Base-by-base conservation (phyloP, 2,888 invertebrate genomes). In the Trissolcus brochymenae region DNA sequence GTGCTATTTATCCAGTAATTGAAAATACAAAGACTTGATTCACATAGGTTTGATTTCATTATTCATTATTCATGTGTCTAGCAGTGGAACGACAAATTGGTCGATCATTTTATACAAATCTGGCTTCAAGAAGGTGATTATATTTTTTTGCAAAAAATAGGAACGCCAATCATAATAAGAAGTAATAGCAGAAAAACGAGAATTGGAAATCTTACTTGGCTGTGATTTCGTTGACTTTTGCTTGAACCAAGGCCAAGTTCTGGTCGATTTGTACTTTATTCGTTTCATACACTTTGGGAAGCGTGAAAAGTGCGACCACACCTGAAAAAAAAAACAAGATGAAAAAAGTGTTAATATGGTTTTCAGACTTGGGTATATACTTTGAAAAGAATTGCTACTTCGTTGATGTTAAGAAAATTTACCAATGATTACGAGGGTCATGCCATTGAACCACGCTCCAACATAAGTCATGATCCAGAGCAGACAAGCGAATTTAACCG, bases 381-480 rank as follows among this genome's bases (percentile, higher is more conserved):
- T n/a, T n/a, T n/a, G n/a, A n/a, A n/a, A n/a, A n/a, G n/a, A n/a
- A n/a, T n/a, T n/a, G n/a, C n/a, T n/a, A n/a, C n/a, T n/a, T n/a
- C n/a, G n/a, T n/a, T n/a, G n/a, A n/a, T n/a, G n/a, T n/a, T n/a
- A n/a, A n/a, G n/a, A n/a, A n/a, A n/a, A n/a, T n/a, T n/a, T 64
- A 97, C 98, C 95, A 88, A 99, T 93, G 88, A 98, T 98, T 88
- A 99, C 94, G 85, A 99, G 94, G 84, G 98, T 98, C 94, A 99
- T 96, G 90, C 98, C 99, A 91, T 99, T 99, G 93, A 99, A 98
- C 96, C 98, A 98, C 86, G 98, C 95, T 87, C 99, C 99, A 87
- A 99, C 92, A 90, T 98, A 99, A 78, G 99, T 99, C 90, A 99
- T 93, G 87, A 95, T 95, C 98, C 98, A 99, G 89, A 99, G 92